phyloP scores from a whole-genome alignment of 2,888 invertebrate genomes.

The Caenorhabditis panamensis region DNA sequence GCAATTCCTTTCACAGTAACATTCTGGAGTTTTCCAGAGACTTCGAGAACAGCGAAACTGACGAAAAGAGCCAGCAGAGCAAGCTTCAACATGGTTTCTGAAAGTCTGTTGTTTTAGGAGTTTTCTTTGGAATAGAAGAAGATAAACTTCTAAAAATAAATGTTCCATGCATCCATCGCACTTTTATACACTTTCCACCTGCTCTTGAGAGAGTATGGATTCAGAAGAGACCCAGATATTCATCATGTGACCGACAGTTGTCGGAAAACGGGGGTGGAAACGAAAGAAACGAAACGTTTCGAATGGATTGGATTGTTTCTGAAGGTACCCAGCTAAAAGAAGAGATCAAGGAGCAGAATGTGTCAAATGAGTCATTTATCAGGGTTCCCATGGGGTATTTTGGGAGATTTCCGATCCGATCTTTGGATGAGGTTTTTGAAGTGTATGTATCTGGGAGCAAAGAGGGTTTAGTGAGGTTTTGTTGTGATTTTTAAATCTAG shows the following conservation, averaged over 20 bases:
- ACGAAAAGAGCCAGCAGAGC: not conserved
- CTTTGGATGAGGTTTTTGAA: no score
- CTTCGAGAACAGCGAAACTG: constrained; percentile 27
- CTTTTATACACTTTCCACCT: constrained; percentile 32
- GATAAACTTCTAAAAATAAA: constrained; percentile 14
- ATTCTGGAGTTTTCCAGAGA: constrained; percentile 63
- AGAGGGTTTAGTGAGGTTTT: no score
- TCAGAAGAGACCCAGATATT: not conserved
- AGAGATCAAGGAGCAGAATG: constrained; percentile 33
- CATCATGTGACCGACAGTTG: constrained; percentile 23
- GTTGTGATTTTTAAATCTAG: no score
- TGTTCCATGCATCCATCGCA: constrained; percentile 7
- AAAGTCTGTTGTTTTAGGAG: not conserved
- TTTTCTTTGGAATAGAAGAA: not conserved
- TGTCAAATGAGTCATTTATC: not conserved
- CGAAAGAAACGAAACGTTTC: no score
- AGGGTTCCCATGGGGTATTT: no score
- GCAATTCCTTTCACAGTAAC: constrained; percentile 72
- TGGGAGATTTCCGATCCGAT: no score
- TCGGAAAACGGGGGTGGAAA: constrained; percentile 15
- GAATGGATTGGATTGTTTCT: constrained; percentile 9
- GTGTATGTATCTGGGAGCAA: no score
- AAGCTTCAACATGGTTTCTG: constrained; percentile 2
- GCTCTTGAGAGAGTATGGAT: not conserved
- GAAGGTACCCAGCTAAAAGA: constrained; percentile 23